Percentiles rank a stretch among this genome's conserved stretches.
These are phyloP conservation scores for Chrysina gloriosa DNA, from an alignment of 2,888 invertebrate species.

Conservation along the genomic window DNA sequence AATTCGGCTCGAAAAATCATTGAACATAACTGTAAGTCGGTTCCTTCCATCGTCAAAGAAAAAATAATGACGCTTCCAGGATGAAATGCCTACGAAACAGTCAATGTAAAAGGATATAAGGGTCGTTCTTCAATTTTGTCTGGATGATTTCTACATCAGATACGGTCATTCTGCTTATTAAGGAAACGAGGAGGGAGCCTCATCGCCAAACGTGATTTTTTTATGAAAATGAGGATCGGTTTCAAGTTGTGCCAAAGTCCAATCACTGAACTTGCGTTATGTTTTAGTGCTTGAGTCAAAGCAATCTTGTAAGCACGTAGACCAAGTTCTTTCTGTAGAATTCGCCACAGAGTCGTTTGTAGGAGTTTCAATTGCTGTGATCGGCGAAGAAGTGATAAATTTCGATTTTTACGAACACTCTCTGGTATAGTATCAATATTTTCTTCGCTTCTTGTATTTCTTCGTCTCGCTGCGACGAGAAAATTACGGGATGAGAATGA, in stretches of 20 bases:
- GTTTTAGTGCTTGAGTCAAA: background rate
- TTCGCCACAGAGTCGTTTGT: background rate
- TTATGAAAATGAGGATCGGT: background rate
- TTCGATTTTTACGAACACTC: conserved; percentile 9
- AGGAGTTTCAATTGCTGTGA: background rate
- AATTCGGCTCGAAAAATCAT: background rate
- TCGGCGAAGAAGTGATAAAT: conserved; percentile 16
- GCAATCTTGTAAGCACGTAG: background rate
- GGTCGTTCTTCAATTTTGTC: background rate
- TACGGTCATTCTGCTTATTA: background rate
- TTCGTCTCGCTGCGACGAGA: background rate
- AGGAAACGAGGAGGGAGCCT: background rate
- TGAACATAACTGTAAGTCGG: background rate
- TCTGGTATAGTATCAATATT: conserved; percentile 7
- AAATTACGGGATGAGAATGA: background rate
- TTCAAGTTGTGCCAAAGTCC: background rate
- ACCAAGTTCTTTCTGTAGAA: background rate
- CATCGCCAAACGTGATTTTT: background rate
- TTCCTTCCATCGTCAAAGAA: background rate
- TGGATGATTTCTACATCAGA: background rate
- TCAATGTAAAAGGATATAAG: background rate
- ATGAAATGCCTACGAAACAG: background rate
- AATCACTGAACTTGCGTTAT: background rate
- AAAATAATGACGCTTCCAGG: background rate
- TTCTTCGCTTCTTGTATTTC: conserved; percentile 16